Percentiles rank a stretch among this genome's conserved stretches.
These are phyloP conservation scores for Catostylus mosaicus DNA, from an alignment of 30 jellyfish, hydroid and myxozoan species.

Conservation along the genomic window DNA sequence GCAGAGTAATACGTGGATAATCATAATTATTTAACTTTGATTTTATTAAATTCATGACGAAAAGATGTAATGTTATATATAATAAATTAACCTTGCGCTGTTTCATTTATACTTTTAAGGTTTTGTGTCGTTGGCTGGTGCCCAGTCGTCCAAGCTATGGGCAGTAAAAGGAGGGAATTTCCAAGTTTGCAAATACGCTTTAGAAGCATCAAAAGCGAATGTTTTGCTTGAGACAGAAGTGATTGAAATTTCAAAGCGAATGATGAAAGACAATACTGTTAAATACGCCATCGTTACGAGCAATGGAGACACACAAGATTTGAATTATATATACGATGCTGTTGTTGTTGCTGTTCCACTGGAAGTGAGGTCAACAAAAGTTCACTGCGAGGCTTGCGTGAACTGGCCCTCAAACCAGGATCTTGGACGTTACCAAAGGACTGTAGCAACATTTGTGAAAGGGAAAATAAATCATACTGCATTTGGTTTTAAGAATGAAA, in stretches of 20 bases:
- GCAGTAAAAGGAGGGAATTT: slow-evolving; percentile 85
- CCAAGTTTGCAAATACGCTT: slow-evolving; percentile 61
- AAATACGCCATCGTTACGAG: slow-evolving; percentile 34
- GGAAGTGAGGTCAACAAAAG: slow-evolving; percentile 56
- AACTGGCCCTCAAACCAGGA: slow-evolving; percentile 72
- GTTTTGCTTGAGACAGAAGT: slow-evolving; percentile 38
- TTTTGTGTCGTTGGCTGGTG: slow-evolving; percentile 95
- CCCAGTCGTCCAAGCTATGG: slow-evolving; percentile 81
- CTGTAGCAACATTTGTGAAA: slow-evolving; percentile 81
- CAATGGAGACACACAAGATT: slow-evolving; percentile 10
- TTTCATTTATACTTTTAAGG: slow-evolving; percentile 53
- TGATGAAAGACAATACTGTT: slow-evolving; percentile 4
- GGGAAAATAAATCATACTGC: slow-evolving; percentile 55
- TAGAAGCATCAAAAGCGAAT: slow-evolving; percentile 55
- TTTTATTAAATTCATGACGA: neutral
- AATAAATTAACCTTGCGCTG: too few relatives aligned
- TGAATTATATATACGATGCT: slow-evolving; percentile 51
- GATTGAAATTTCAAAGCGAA: slow-evolving; percentile 37
- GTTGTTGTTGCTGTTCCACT: slow-evolving; percentile 93
- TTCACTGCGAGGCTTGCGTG: slow-evolving; percentile 67
- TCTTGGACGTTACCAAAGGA: slow-evolving; percentile 63
- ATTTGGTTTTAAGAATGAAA: slow-evolving; percentile 55
- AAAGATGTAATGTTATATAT: neutral
- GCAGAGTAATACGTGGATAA: neutral
- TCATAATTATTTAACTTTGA: neutral